phyloP scores from a whole-genome alignment of 2,888 invertebrate genomes.

The Eristalis intricaria region DNA sequence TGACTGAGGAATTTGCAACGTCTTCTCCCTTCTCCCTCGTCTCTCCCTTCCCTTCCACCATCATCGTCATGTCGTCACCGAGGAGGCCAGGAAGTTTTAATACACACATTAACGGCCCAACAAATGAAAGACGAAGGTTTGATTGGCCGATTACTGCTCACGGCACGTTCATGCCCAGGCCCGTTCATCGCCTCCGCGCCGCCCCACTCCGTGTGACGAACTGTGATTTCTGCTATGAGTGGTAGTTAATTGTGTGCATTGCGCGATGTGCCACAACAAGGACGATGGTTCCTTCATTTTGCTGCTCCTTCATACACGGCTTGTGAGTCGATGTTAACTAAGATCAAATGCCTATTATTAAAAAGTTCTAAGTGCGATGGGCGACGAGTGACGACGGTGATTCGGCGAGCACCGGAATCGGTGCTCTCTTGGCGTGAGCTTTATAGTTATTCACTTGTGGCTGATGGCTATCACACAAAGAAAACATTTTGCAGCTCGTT shows the following conservation, averaged over 20 bases:
- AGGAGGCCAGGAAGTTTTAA: constrained; percentile 36
- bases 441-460: neutral
- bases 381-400: neutral
- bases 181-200: neutral
- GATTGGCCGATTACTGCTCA: constrained; percentile 56
- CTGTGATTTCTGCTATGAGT: constrained; percentile 36
- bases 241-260: constrained; percentile 27
- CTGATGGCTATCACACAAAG: constrained; percentile 17
- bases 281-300: constrained; percentile 7
- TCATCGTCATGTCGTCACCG: neutral
- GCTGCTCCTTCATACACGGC: neutral
- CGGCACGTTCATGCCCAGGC: constrained; percentile 33
- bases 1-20: constrained; percentile 20
- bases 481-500: constrained; percentile 39
- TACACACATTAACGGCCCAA: constrained; percentile 51
- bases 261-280: constrained; percentile 13
- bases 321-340: neutral
- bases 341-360: constrained; percentile 44
- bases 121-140: constrained; percentile 38
- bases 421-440: neutral
- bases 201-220: constrained; percentile 23
- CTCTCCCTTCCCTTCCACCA: neutral
- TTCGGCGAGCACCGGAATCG: neutral
- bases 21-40: constrained; percentile 14
- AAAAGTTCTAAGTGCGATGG: constrained; percentile 22